phyloP scores from a whole-genome alignment of 2,888 invertebrate genomes.

The Coenonympha arcania region DNA sequence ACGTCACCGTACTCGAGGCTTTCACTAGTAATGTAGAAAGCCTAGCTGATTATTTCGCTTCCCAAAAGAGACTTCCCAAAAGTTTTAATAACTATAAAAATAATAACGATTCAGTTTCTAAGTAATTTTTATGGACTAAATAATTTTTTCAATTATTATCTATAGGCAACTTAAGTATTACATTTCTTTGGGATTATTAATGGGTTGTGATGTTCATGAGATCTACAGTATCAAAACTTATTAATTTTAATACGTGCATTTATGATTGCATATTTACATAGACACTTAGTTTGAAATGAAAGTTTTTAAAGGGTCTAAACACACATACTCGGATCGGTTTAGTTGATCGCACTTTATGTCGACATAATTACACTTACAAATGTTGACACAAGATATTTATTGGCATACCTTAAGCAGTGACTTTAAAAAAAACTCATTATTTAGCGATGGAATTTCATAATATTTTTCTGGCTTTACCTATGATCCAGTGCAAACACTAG shows the following conservation, averaged over 20 bases:
- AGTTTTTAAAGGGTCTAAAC: not conserved
- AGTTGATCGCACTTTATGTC: too few species aligned
- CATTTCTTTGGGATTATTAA: too few species aligned
- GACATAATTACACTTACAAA: too few species aligned
- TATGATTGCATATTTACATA: constrained; percentile 19
- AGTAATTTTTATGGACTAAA: not conserved
- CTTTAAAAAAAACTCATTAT: too few species aligned
- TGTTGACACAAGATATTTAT: too few species aligned
- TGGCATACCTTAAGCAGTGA: too few species aligned
- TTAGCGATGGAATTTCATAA: too few species aligned
- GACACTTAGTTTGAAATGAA: constrained; percentile 16
- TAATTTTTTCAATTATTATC: too few species aligned
- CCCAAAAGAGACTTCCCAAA: not conserved
- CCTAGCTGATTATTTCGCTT: not conserved
- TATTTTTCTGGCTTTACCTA: too few species aligned
- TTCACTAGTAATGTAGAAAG: not conserved
- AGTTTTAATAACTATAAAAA: not conserved
- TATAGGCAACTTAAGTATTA: too few species aligned
- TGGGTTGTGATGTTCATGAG: too few species aligned
- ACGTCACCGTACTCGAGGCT: constrained; percentile 6
- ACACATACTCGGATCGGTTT: not conserved
- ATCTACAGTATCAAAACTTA: not conserved
- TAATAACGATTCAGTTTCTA: not conserved
- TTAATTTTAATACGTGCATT: constrained; percentile 5
- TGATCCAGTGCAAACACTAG: too few species aligned